Conservation (phyloP, 2,888 invertebrate genomes). For the Trissolcus japonicus region DNA sequence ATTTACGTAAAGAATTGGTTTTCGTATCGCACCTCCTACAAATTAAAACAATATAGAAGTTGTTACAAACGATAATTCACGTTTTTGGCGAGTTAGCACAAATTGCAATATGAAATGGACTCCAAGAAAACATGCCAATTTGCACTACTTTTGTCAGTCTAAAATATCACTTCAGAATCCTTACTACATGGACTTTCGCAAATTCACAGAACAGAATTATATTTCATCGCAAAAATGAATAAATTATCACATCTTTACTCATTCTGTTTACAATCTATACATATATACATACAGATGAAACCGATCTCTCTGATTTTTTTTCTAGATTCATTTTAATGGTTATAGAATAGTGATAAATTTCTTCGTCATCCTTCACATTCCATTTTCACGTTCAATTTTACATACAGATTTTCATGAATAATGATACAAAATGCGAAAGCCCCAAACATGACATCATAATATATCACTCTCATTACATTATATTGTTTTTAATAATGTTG, state of each 20-base stretch:
- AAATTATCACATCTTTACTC: constrained; percentile 17
- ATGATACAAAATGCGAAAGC: too few species aligned
- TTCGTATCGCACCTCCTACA: neutral
- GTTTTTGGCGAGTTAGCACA: constrained; percentile 9
- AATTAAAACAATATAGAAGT: constrained; percentile 9
- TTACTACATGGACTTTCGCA: constrained; percentile 7
- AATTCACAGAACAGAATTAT: constrained; percentile 14
- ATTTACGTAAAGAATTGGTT: too few species aligned
- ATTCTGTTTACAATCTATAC: constrained; percentile 11
- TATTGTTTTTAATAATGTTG: too few species aligned
- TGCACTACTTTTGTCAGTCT: constrained; percentile 14
- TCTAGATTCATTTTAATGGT: constrained; percentile 5
- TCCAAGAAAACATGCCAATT: constrained; percentile 22
- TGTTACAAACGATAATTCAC: constrained; percentile 18
- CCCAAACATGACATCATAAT: too few species aligned
- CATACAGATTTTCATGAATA: too few species aligned
- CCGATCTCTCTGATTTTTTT: constrained; percentile 1
- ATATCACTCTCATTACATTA: too few species aligned
- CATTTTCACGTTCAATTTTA: too few species aligned
- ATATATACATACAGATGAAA: constrained; percentile 11
- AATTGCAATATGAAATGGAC: constrained; percentile 24
- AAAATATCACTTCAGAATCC: constrained; percentile 13
- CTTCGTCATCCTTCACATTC: too few species aligned
- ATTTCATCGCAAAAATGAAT: constrained; percentile 25
- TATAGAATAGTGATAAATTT: too few species aligned